Base-by-base conservation (phyloP, 1,140 invertebrate species). In the Drosophila triauraria region DNA sequence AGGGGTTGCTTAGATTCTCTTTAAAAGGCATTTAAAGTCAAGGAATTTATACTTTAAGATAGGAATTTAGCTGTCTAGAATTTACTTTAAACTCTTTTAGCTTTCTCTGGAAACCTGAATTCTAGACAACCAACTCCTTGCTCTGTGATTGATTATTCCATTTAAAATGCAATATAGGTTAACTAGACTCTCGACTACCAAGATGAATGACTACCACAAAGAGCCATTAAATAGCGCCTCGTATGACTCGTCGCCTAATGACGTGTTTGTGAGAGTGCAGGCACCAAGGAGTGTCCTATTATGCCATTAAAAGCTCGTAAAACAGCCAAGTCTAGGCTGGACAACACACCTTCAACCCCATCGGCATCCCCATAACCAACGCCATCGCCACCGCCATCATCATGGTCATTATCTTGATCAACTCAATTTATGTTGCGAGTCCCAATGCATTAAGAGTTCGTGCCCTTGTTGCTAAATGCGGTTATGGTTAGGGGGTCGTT, bases 381-480 rank as follows among this genome's bases (percentile, higher is more conserved):
- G 8, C 51, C 51, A 54, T 10, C 12, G 30, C 64, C 30, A 53
- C 20, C 50, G 50, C 51, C 53, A 54, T 58, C 64, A 72, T 50
- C 69, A 50, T 17, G 38, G 62, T 76, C 75, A 69, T 69, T 69
- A 77, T 69, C 63, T 68, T 46, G 63, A 77, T 77, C 74, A 77
- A 51, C 75, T 44, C 43, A 58, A 54, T 67, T 75, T 50, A 72
- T 56, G 64, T 54, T 72, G 51, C 32, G 46, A 47, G 38, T 46
- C 69, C 68, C 61, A 84, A 72, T 80, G 80, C 76, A 84, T 84
- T 84, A 69, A 60, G 63, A 80, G 78, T 75, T 68, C 67, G 57
- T 83, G 81, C 71, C 81, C 81, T 83, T 83, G 81, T 71, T 43
- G 61, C 61, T 71, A 71, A 82, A 82, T 82, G 47, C 56, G 80